Evolutionary conservation across 30 jellyfish, hydroid and myxozoan genomes (phyloP).

Genomic region (Nemopilema nomurai): DNA sequence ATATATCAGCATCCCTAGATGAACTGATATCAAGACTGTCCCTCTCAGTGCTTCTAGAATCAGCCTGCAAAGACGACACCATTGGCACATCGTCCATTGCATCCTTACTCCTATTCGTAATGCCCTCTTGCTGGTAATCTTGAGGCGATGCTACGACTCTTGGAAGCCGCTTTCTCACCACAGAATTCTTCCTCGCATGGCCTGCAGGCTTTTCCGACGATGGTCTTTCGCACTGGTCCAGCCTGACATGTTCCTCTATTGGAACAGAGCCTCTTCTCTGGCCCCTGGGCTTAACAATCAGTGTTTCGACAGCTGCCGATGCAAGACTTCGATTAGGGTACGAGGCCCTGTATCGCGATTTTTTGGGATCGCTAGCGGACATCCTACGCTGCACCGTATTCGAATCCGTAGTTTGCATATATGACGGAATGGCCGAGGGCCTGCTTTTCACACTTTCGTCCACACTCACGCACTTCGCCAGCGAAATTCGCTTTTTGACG

Average conservation of each 20-base stretch:
- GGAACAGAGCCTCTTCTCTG: constrained; percentile 47
- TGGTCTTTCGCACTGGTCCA: constrained; percentile 36
- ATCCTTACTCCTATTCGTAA: constrained; percentile 20
- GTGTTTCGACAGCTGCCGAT: constrained; percentile 28
- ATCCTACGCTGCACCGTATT: constrained; percentile 28
- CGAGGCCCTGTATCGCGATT: constrained; percentile 63
- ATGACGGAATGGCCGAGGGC: neutral
- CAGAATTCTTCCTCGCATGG: constrained; percentile 53
- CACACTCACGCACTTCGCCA: constrained; percentile 54
- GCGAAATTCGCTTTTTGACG: constrained; percentile 47
- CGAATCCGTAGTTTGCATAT: neutral
- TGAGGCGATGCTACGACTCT: neutral
- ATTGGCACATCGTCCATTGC: constrained; percentile 45
- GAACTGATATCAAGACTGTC: neutral
- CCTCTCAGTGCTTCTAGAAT: neutral
- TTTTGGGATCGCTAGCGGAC: constrained; percentile 42
- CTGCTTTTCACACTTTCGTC: constrained; percentile 41
- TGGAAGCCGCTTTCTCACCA: constrained; percentile 59
- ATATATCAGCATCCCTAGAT: constrained; percentile 52
- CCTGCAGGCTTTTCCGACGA: constrained; percentile 35
- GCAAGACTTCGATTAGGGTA: constrained; percentile 62
- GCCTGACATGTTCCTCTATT: constrained; percentile 28
- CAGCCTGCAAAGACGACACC: constrained; percentile 2
- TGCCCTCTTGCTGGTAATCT: constrained; percentile 12
- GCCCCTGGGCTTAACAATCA: constrained; percentile 57